Conservation (phyloP, 2,888 invertebrate genomes). For the Bellardia bayeri region DNA sequence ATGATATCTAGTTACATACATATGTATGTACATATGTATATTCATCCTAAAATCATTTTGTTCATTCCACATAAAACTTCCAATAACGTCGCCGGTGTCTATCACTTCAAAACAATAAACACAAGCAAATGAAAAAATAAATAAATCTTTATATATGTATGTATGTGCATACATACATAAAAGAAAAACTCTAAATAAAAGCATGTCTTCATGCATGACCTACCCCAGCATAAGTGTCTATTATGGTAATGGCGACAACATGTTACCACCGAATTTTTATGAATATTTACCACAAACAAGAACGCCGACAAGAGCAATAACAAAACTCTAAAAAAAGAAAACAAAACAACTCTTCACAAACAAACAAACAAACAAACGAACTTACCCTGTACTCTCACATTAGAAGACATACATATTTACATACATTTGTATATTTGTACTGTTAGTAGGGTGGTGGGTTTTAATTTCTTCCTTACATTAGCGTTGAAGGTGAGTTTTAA, state of each 20-base stretch:
- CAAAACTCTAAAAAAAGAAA: background rate
- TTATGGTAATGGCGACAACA: constrained; percentile 33
- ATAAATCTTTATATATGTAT: background rate
- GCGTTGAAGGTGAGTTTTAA: background rate
- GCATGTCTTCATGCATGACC: constrained; percentile 42
- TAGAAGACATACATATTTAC: background rate
- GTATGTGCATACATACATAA: background rate
- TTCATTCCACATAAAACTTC: background rate
- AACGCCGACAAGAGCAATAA: constrained; percentile 3
- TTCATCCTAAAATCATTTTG: no score
- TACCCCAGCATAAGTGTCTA: constrained; percentile 22
- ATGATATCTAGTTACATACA: no score
- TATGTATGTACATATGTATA: no score
- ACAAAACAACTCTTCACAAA: background rate
- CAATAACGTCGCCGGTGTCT: background rate
- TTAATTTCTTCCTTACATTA: background rate
- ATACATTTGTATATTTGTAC: background rate
- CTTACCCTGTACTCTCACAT: background rate
- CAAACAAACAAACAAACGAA: background rate
- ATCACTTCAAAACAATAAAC: background rate
- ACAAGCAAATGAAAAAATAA: constrained; percentile 1
- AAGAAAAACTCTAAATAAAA: background rate
- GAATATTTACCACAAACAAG: constrained; percentile 27
- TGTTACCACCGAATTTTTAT: constrained; percentile 56
- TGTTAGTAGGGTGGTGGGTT: background rate